Base-by-base conservation (phyloP, 2,113 vertebrate genomes). In the Cyprinodon brontotheroides region DNA sequence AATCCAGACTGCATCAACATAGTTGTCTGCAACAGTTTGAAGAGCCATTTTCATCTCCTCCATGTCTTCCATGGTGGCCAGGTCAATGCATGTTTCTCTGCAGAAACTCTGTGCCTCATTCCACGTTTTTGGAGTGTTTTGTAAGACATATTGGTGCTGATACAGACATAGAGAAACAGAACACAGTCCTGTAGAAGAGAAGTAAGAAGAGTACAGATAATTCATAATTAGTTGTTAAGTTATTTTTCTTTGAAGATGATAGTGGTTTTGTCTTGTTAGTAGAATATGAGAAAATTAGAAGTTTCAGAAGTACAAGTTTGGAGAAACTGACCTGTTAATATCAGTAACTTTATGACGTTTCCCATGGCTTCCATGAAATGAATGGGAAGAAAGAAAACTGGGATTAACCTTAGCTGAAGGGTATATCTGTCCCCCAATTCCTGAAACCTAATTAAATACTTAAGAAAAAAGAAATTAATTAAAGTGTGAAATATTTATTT, bases 31-130 rank as follows among this genome's bases (percentile, higher is more conserved):
- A 1, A 39, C 0, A 38, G 9, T 37, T 50, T 53, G 20, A 15
- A 75, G 22, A 11, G 15, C 5, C 0, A 0, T 11, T n/a, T 70
- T 3, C 70, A 82, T 75, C 63, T 82, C 61, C 3, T 1, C 36
- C 62, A 77, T 61, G 77, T 65, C 40, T 11, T 78, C 10, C 11
- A 80, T 41, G 66, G 74, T 80, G 45, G 72, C 64, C 77, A 83
- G 70, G 59, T 84, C 75, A 0, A 74, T 2, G 14, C 39, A 68
- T 62, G 0, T 57, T 57, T 57, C 50, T 14, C 50, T 57, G 50
- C 50, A 57, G 50, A 17, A 57, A 20, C 50, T 57, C 50, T 57
- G 50, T 3, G 50, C 50, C 17, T 57, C 4, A 0, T 5, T 57
- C 50, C 50, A 57, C 60, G 38, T 71, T 48, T 71, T 79, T 14